A percentile compares a stretch with the other conserved stretches of the same genome.
Evolutionary conservation across 37 sponge, comb jelly and placozoan species (phyloP).

Genomic region (Diacarnus erythraeanus): DNA sequence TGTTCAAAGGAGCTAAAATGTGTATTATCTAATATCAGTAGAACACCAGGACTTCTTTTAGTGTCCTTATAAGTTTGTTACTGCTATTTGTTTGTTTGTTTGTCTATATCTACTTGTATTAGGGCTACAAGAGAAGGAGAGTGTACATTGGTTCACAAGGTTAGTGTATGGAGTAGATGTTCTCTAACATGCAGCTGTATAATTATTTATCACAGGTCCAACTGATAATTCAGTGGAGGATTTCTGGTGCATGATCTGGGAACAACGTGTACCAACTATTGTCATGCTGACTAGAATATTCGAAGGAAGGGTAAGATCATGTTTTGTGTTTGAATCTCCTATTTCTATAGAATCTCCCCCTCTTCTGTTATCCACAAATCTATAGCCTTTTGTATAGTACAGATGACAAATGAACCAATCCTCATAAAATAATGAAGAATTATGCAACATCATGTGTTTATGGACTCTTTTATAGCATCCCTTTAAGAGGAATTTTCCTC

Average conservation of each 20-base stretch:
- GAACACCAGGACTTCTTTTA: too few relatives aligned
- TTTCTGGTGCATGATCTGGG: slow-evolving; percentile 80
- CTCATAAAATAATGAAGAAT: too few relatives aligned
- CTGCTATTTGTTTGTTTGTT: background rate
- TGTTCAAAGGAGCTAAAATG: too few relatives aligned
- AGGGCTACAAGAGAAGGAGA: slow-evolving; percentile 32
- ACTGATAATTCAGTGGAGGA: slow-evolving; percentile 44
- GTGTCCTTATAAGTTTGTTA: background rate
- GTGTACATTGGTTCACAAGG: slow-evolving; percentile 64
- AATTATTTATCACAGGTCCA: slow-evolving; percentile 17
- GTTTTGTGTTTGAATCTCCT: too few relatives aligned
- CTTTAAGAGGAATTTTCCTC: too few relatives aligned
- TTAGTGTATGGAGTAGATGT: background rate
- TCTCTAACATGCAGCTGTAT: background rate
- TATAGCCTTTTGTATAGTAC: too few relatives aligned
- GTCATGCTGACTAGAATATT: slow-evolving; percentile 56
- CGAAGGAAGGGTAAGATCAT: slow-evolving; percentile 40
- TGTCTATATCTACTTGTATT: slow-evolving; percentile 3
- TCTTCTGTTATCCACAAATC: too few relatives aligned
- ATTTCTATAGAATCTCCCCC: too few relatives aligned
- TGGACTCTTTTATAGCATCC: too few relatives aligned
- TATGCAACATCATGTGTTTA: too few relatives aligned
- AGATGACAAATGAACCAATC: too few relatives aligned
- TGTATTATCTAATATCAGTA: too few relatives aligned
- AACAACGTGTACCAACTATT: slow-evolving; percentile 32